A percentile compares a stretch with the other conserved stretches of the same genome.
These are phyloP conservation scores for Ahaetulla prasina DNA, from an alignment of 2,113 vertebrate species.

Conservation along the genomic window DNA sequence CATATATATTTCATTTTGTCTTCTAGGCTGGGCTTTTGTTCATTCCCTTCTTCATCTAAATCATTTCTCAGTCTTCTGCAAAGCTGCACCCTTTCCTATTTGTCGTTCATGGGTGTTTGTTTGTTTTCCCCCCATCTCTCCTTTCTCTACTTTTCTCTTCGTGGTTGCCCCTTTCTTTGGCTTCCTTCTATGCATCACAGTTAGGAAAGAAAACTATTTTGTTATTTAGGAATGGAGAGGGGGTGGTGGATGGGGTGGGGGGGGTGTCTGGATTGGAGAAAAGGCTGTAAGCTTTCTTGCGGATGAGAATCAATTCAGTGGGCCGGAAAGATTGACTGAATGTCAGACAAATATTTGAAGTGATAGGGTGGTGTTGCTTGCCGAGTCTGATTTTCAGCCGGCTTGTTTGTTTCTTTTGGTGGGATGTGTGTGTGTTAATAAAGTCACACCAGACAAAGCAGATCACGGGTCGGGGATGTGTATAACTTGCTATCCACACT, in stretches of 20 bases:
- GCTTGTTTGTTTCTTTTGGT: not conserved
- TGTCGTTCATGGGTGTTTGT: not conserved
- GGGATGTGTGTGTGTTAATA: not conserved
- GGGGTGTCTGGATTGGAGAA: no score
- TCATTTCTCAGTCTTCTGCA: not conserved
- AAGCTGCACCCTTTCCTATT: not conserved
- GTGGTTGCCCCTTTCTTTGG: not conserved
- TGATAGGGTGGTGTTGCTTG: not conserved
- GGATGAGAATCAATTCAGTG: not conserved
- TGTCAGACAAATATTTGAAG: slow-evolving; percentile 3
- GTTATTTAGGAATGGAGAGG: not conserved
- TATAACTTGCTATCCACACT: not conserved
- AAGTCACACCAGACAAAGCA: not conserved
- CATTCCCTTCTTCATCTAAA: not conserved
- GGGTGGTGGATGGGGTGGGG: not conserved
- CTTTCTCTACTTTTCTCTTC: not conserved
- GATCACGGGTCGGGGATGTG: not conserved
- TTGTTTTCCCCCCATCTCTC: not conserved
- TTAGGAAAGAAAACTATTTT: not conserved
- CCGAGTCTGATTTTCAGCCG: not conserved
- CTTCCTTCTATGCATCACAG: not conserved
- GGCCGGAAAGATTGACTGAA: not conserved
- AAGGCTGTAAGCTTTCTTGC: not conserved
- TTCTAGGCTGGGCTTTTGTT: not conserved
- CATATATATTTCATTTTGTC: no score